Evolutionary conservation across 1,140 invertebrate species (phyloP), one percentile per base, ranked within the genome.

Genomic region (Drosophila paulistorum): DNA sequence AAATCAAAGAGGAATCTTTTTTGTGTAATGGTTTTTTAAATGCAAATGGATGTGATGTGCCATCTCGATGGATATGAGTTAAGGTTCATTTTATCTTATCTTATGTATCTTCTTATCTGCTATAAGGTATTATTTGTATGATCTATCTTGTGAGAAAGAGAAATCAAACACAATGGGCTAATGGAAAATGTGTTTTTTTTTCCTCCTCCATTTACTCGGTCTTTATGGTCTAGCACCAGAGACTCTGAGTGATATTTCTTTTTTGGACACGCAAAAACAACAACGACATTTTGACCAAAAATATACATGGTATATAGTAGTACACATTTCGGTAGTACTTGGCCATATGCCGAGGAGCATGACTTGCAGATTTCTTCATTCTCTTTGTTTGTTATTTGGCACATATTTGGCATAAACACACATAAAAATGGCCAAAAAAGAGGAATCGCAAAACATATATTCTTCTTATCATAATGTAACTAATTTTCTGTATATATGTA

Each of bases 281-380:
- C 61, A 58, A 75, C 60, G 30, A 35, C 55, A 69, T 14, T 45
- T 68, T 20, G 45, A 51, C 45, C 45, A 51, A 51, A 51, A 23
- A 69, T 69, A 76, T 76, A 51, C 69, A 69, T 59, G 7, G 42
- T 55, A 65, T 76, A 73, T 72, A 41, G 35, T 10, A 37, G 35
- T 37, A 37, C 3, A 39, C 37, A 39, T 13, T 11, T 11, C 11
- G 3, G 75, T 79, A 70, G 77, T 23, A 65, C 65, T 87, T 87
- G 83, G 83, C 83, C 76, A 77, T 73, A 39, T 87, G 83, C 83
- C 83, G 84, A 84, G 76, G 76, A 79, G 80, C 83, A 87, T 87
- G 83, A 87, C 80, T 89, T 68, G 80, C 83, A 67, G 42, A 57
- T 39, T 20, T 51, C 10, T 0, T 20, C 20, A 23, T 23, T 51